Base-by-base conservation (phyloP, 2,797 vertebrate species). In the Uromys caudimaculatus region DNA sequence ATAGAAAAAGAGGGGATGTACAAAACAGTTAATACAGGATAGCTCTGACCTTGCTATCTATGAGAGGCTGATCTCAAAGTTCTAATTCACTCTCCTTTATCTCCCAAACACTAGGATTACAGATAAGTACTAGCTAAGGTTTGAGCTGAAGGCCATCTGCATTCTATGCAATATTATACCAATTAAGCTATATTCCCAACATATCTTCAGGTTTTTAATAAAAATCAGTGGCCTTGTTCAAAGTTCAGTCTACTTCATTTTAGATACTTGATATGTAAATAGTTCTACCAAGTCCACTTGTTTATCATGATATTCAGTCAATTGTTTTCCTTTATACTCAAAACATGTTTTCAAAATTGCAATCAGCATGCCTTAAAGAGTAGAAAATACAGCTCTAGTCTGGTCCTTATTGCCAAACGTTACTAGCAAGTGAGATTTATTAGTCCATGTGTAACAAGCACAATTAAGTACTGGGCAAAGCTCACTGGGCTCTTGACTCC, bases 181-280 rank as follows among this genome's bases (percentile, higher is more conserved):
- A 35, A 21, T 21, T 64, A 64, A 35, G 41, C 29, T 47, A 44
- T 21, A 21, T 21, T 35, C 7, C 16, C 21, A 2, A 16, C 6
- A 78, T 75, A 21, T 24, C 41, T 95, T 69, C 56, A 29, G 52
- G 85, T 88, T 90, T 95, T 95, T 75, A 94, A 83, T 32, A 75
- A 7, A 89, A 38, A 12, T 27, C 2, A 87, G 17, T 60, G 21
- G 50, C 41, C 52, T 84, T 29, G 52, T 44, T 95, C 38, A 67
- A 93, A 76, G 11, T 69, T 85, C 11, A 12, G 16, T 89, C 35
- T 84, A 56, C 71, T 93, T 84, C 84, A 21, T 79, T 83, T 56
- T 38, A 95, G 19, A 83, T 75, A 50, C 76, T 11, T 91, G 77
- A 86, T 29, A 88, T 17, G 44, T 78, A 47, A 85, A 8, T 73